Base-by-base conservation (phyloP, 2,797 vertebrate genomes). In the Chrosomus eos region DNA sequence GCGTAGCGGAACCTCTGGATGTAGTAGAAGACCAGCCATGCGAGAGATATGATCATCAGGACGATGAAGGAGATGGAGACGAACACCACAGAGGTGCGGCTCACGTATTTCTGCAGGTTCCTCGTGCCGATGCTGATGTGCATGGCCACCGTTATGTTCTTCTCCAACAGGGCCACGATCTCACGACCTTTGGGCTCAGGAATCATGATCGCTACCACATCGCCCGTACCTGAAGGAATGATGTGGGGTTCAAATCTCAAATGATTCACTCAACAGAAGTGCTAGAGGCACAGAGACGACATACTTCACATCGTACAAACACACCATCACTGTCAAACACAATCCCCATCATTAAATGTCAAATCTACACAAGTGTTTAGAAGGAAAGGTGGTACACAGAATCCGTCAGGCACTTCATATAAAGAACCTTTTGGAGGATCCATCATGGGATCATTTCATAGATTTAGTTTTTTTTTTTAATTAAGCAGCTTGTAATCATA, bases 41-140 rank as follows among this genome's bases (percentile, higher is more conserved):
- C 98, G 80, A 99, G 94, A 0, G 98, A 99, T 93, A 99, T 99
- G 94, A 98, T 99, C 98, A 99, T 99, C 88, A 99, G 95, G 79
- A 99, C 96, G 84, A 99, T 99, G 95, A 99, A 99, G 93, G 98
- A 99, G 95, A 99, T 99, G 92, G 98, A 99, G 79, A 99, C 98
- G 3, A 99, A 99, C 80, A 99, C 98, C 26, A 99, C 98, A 0
- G 98, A 99, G 0, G 98, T 99, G 77, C 98, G 94, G 95, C 98
- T 99, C 92, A 99, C 98, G 0, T 98, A 99, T 92, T 99, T 99
- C 95, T 99, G 98, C 93, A 99, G 91, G 95, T 99, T 99, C 87
- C 98, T 96, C 0, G 98, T 99, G 80, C 98, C 98, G 0, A 99
- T 96, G 82, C 96, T 99, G 92, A 99, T 98, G 93, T 97, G 94